Conservation (phyloP, 2,113 vertebrate genomes). For the Chaenocephalus aceratus region DNA sequence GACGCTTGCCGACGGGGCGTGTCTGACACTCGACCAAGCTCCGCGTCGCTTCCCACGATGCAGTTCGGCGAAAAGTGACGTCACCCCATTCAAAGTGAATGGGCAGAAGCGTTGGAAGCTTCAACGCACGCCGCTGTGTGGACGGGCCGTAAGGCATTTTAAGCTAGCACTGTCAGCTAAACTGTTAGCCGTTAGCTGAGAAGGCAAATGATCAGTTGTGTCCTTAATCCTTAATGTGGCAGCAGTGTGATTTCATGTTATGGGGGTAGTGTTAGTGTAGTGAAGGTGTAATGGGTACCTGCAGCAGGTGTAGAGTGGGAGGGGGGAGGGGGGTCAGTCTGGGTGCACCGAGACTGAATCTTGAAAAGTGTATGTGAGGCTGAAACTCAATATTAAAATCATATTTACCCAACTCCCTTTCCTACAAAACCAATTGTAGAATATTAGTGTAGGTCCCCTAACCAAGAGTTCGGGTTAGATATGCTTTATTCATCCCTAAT, state of each 20-base stretch:
- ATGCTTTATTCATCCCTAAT: no score
- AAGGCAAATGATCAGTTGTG: slow-evolving; percentile 63
- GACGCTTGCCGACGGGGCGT: no score
- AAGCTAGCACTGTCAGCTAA: slow-evolving; percentile 44
- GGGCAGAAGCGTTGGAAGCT: no score
- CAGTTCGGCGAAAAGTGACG: no score
- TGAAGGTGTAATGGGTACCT: slow-evolving; percentile 54
- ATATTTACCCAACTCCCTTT: neutral
- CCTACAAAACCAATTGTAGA: neutral
- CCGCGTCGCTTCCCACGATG: no score
- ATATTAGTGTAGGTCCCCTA: no score
- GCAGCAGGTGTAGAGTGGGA: neutral
- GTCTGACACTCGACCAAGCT: no score
- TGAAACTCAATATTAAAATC: neutral
- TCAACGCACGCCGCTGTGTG: no score
- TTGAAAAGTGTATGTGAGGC: neutral
- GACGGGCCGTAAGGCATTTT: neutral
- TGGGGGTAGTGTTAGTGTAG: slow-evolving; percentile 47
- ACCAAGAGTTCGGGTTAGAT: no score
- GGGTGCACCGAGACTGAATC: neutral
- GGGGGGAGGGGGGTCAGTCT: neutral
- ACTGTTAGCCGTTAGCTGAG: slow-evolving; percentile 48
- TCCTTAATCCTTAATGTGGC: slow-evolving; percentile 53
- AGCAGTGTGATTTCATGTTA: slow-evolving; percentile 56
- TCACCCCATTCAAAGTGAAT: no score